phyloP scores from a whole-genome alignment of 2,113 vertebrate genomes.

The Sceloporus tristichus region DNA sequence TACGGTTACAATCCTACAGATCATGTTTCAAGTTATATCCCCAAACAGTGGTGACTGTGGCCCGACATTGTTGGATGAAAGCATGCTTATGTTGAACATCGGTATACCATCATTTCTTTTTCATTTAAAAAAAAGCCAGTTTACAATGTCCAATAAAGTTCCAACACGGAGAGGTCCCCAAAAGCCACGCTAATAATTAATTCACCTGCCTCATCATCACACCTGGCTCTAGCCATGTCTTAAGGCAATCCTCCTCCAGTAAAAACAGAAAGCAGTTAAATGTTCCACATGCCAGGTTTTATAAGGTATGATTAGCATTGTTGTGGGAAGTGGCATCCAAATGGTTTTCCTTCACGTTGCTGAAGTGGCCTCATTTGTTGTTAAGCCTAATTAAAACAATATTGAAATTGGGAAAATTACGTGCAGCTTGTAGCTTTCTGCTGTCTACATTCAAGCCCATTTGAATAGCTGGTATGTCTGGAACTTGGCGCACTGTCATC shows the following conservation, averaged over 20 bases:
- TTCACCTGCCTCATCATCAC: neutral
- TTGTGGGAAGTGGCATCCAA: neutral
- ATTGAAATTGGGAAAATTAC: neutral
- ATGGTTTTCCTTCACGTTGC: neutral
- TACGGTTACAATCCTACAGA: neutral
- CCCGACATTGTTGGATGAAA: neutral
- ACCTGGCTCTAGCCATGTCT: neutral
- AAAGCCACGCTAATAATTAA: neutral
- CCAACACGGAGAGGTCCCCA: neutral
- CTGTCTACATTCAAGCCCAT: too few species aligned
- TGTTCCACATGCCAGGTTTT: neutral
- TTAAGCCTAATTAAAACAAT: neutral
- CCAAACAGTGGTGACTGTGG: neutral
- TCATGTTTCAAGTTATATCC: neutral
- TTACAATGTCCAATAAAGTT: neutral
- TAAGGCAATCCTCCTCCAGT: too few species aligned
- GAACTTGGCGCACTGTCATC: neutral
- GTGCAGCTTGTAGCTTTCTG: neutral
- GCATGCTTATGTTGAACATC: neutral
- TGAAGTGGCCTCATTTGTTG: constrained; percentile 8
- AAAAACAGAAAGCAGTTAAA: neutral
- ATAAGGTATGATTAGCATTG: neutral
- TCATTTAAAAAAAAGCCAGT: neutral
- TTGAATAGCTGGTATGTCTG: neutral
- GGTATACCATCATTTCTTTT: neutral